Evolutionary conservation across 1,140 invertebrate species (phyloP), one percentile per base, ranked within the genome.

Genomic region (Capitella teleta): DNA sequence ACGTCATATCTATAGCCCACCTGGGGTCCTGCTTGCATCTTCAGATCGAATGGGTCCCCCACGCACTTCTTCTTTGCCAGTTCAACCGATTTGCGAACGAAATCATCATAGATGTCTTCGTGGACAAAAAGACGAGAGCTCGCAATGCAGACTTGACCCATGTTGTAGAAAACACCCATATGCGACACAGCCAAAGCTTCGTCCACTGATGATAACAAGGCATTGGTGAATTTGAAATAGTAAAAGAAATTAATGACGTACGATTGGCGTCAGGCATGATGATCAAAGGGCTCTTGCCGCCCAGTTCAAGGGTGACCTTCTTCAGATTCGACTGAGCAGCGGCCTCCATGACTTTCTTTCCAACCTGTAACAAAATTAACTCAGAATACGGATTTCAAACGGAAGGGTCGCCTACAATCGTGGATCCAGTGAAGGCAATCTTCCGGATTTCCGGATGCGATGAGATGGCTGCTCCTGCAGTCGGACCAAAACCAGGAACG

Each of bases 121-220:
- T 95, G 86, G 0, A 96, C 89, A 62, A 82, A 95, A 1, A 86
- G 84, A 43, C 90, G 76, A 1, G 87, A 87, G n/a, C 86, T 90
- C 46, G 91, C 88, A 62, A 86, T 84, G 62, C 91, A 96, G 56
- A 82, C 84, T 71, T 95, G 91, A 2, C 91, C 91, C 34, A 32
- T 49, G 52, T 53, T 49, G 16, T 14, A n/a, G 37, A 53, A 43
- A 12, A 53, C 26, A 5, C 46, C 52, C 16, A 43, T 19, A 26
- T 53, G 52, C 10, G 52, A 38, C 16, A 24, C 16, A 5, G 21
- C 40, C 14, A 86, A 86, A 1, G 90, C 90, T 55, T 82, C 70
- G 57, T 86, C 81, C 63, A 96, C 85, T 88, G 58, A n/a, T n/a
- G n/a, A n/a, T n/a, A n/a, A n/a, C n/a, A n/a, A n/a, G n/a, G n/a